Evolutionary conservation across 1,140 invertebrate species (phyloP), one percentile per base, ranked within the genome.

Genomic region (Lucilia sericata): DNA sequence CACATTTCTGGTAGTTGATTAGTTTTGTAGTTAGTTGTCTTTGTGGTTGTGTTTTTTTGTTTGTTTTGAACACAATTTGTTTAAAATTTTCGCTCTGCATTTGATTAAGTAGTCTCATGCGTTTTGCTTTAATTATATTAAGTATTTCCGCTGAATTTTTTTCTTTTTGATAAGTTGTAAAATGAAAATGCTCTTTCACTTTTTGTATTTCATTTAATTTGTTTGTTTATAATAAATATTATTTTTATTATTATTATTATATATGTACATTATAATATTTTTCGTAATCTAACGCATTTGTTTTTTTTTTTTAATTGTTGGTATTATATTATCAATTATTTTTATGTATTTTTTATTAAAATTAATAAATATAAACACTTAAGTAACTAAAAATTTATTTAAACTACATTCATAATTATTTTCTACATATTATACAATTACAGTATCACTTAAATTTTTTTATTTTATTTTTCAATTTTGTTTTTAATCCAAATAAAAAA

Each of bases 101-200:
- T 55, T 55, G 51, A 17, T 55, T 55, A 55, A 55, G 51, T 55
- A 55, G 51, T 55, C 51, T 17, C 51, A 17, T 42, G 34, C 74
- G 5, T 75, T 55, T 55, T 30, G 13, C 36, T 76, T 36, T 76
- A 76, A 76, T 76, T 76, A 76, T 76, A 42, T 76, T 76, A 76
- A 76, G 74, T 14, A 76, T 76, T 76, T 76, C 74, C 74, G 74
- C 34, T 36, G 42, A 42, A 42, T 8, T 42, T 8, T n/a, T 5
- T 42, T 76, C 14, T 42, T 76, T 76, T 42, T 75, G n/a, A 13
- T 65, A 10, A 74, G 10, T 74, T 74, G 19, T 21, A 21, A 74
- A 25, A 25, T 74, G 70, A 74, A 74, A 74, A 74, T 74, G 19
- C 19, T 74, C 12, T 74, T 74, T 74, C 12, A 5, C 19, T 65